A percentile compares a stretch with the other conserved stretches of the same genome.
phyloP scores from a whole-genome alignment of 2,797 vertebrate species.

The Bradypus variegatus region DNA sequence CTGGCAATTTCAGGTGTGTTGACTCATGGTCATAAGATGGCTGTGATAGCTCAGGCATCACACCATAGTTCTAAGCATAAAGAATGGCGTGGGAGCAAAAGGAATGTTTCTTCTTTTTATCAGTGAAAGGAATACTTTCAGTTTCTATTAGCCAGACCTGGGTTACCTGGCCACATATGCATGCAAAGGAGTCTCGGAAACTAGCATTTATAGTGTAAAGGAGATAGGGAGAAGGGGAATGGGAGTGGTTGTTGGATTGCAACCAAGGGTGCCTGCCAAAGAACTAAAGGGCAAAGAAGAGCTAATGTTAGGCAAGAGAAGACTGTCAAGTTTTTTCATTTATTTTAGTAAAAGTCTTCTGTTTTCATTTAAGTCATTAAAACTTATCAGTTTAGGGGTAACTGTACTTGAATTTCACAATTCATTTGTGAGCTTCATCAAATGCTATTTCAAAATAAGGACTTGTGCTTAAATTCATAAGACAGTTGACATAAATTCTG shows the following conservation, averaged over 20 bases:
- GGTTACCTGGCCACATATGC: background rate
- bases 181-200: background rate
- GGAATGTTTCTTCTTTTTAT: constrained; percentile 6
- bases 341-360: background rate
- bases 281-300: background rate
- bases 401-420: background rate
- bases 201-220: background rate
- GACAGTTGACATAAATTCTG: background rate
- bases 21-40: background rate
- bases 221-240: background rate
- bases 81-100: background rate
- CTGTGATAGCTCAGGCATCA: background rate
- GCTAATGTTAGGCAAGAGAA: background rate
- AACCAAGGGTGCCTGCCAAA: background rate
- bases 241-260: background rate
- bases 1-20: background rate
- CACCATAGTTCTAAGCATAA: background rate
- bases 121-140: background rate
- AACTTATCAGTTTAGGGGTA: background rate
- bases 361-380: constrained; percentile 9
- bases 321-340: background rate
- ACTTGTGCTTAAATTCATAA: background rate
- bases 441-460: constrained; percentile 31
- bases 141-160: background rate
- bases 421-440: constrained; percentile 27